Conservation (phyloP, 2,113 vertebrate species). For the Malaclemys terrapin region DNA sequence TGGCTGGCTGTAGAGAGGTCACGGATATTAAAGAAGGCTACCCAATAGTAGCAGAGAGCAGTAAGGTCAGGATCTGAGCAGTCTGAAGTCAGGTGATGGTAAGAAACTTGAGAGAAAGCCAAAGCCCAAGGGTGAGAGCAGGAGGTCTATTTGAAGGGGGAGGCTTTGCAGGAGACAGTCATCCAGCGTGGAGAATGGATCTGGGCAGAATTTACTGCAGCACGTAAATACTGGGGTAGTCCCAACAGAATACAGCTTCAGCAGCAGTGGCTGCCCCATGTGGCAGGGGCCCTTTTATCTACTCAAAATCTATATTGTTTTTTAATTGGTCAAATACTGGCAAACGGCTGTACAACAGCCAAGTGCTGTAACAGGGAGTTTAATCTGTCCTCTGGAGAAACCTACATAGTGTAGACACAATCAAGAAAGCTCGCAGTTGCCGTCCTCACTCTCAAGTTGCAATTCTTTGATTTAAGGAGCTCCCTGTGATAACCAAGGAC, state of each 20-base stretch:
- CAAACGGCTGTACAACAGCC: not conserved
- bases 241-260: not conserved
- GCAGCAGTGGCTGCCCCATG: not conserved
- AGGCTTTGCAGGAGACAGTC: not conserved
- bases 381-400: not conserved
- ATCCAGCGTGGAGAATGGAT: not conserved
- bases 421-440: fast-evolving
- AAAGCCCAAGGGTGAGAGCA: not conserved
- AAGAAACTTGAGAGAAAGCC: not conserved
- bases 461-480: fast-evolving
- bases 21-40: not conserved
- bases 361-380: not conserved
- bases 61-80: not conserved
- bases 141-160: not conserved
- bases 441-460: fast-evolving
- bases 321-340: not conserved
- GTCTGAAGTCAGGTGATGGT: not conserved
- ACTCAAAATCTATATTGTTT: not conserved
- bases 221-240: not conserved
- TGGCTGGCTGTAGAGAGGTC: not conserved
- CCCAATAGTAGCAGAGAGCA: not conserved
- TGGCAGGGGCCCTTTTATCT: not conserved
- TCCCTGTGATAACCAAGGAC: not conserved
- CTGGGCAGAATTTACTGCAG: not conserved
- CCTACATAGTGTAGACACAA: not conserved